Conservation (phyloP, 2,888 invertebrate genomes). For the Epirrhoe alternata region DNA sequence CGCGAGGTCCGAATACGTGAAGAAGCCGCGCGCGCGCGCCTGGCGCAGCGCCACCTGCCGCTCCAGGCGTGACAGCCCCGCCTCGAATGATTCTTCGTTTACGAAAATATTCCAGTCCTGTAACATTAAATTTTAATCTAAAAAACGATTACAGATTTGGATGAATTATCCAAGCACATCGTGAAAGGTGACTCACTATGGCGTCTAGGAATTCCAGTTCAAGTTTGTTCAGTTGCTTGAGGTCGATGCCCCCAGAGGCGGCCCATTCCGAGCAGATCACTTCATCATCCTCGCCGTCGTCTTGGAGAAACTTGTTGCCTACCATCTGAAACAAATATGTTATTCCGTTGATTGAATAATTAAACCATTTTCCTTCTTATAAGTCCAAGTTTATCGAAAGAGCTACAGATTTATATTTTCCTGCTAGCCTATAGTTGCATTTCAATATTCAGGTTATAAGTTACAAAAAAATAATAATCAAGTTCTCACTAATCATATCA, state of each 20-base stretch:
- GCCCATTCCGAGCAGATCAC: constrained; percentile 98
- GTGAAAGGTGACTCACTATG: constrained; percentile 87
- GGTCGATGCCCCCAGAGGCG: constrained; percentile 90
- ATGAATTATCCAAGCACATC: background rate
- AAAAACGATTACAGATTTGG: too few species aligned
- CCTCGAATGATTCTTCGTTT: constrained; percentile 90
- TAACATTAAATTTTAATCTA: background rate
- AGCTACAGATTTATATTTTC: too few species aligned
- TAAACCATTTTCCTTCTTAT: too few species aligned
- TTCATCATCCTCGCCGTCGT: constrained; percentile 96
- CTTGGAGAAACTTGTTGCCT: constrained; percentile 97
- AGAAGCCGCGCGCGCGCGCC: constrained; percentile 90
- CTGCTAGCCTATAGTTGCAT: background rate
- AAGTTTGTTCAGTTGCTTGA: constrained; percentile 91
- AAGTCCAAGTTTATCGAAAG: too few species aligned
- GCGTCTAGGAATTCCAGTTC: constrained; percentile 95
- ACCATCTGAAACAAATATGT: constrained; percentile 89
- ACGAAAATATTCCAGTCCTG: constrained; percentile 96
- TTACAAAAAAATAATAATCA: too few species aligned
- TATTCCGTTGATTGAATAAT: background rate
- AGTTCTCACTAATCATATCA: background rate
- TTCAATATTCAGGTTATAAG: background rate
- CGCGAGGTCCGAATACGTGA: constrained; percentile 92
- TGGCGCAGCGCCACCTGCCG: constrained; percentile 89
- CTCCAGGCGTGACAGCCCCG: constrained; percentile 89